These are phyloP conservation scores for Tupaia tana DNA, from an alignment of 2,113 vertebrate genomes.

Conservation along the genomic window DNA sequence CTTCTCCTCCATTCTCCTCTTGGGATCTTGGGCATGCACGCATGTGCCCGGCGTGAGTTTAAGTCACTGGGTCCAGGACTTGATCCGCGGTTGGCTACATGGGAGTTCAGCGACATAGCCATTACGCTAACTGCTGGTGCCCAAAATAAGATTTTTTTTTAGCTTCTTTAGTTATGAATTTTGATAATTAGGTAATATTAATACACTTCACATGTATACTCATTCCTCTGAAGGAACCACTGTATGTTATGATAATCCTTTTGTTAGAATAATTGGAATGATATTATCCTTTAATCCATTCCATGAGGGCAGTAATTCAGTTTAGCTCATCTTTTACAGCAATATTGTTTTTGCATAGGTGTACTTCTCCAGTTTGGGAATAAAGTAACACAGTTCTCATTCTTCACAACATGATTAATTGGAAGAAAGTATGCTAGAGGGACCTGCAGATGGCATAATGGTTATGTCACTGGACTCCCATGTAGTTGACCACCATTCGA, in stretches of 20 bases:
- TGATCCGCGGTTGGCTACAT: too few species aligned
- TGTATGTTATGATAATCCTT: slow-evolving; percentile 38
- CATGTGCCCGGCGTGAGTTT: too few species aligned
- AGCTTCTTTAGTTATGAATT: slow-evolving; percentile 44
- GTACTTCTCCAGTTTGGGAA: not conserved
- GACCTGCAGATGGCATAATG: too few species aligned
- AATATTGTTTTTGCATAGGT: slow-evolving; percentile 1
- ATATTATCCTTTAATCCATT: slow-evolving; percentile 43
- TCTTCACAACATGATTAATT: slow-evolving; percentile 38
- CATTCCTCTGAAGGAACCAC: slow-evolving; percentile 33
- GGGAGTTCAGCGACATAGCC: too few species aligned
- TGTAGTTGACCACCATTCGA: too few species aligned
- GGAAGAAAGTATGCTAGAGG: not conserved
- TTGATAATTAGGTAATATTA: slow-evolving; percentile 50
- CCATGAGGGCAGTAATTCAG: not conserved
- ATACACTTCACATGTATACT: not conserved
- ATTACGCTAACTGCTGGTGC: too few species aligned
- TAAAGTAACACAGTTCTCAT: not conserved
- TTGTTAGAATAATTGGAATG: slow-evolving; percentile 45
- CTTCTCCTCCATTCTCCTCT: too few species aligned
- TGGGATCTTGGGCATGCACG: too few species aligned
- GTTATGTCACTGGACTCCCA: too few species aligned
- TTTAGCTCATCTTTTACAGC: not conserved
- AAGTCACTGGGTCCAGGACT: too few species aligned
- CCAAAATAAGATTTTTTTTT: not conserved